A percentile compares a stretch with the other conserved stretches of the same genome.
Evolutionary conservation across 2,797 vertebrate genomes (phyloP).

Genomic region (Cephalopachus bancanus): DNA sequence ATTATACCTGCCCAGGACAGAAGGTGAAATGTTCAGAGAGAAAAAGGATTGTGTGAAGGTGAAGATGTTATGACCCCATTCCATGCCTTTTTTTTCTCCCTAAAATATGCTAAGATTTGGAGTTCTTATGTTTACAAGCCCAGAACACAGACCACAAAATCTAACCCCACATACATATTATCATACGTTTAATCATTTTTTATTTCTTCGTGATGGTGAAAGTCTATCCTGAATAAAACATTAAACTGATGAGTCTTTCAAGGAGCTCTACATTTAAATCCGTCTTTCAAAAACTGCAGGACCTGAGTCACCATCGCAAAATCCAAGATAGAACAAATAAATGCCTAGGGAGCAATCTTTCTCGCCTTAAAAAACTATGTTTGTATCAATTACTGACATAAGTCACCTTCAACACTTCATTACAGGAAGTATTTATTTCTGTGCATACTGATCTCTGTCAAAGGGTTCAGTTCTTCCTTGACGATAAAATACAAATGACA

Average conservation of each 20-base stretch:
- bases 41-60: background rate
- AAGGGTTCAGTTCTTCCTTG: conserved; percentile 86
- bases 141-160: conserved; percentile 26
- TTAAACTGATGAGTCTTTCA: conserved; percentile 65
- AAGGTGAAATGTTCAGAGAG: background rate
- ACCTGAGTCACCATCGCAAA: conserved; percentile 63
- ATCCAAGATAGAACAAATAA: conserved; percentile 79
- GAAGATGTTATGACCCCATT: background rate
- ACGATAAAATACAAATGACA: conserved; percentile 89
- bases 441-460: conserved; percentile 87
- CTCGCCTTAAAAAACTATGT: conserved; percentile 75
- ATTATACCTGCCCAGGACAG: background rate
- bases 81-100: background rate
- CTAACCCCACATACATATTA: background rate
- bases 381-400: conserved; percentile 82
- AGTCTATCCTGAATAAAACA: conserved; percentile 64
- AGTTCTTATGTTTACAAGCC: background rate
- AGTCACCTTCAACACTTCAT: conserved; percentile 88
- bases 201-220: conserved; percentile 23
- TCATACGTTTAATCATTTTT: conserved; percentile 46
- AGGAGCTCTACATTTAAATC: conserved; percentile 76
- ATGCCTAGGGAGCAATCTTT: conserved; percentile 73
- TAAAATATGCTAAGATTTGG: conserved; percentile 22
- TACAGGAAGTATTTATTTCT: conserved; percentile 86
- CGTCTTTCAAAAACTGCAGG: conserved; percentile 59